Conservation (phyloP, 2,888 invertebrate species). For the Drosophila cognata region DNA sequence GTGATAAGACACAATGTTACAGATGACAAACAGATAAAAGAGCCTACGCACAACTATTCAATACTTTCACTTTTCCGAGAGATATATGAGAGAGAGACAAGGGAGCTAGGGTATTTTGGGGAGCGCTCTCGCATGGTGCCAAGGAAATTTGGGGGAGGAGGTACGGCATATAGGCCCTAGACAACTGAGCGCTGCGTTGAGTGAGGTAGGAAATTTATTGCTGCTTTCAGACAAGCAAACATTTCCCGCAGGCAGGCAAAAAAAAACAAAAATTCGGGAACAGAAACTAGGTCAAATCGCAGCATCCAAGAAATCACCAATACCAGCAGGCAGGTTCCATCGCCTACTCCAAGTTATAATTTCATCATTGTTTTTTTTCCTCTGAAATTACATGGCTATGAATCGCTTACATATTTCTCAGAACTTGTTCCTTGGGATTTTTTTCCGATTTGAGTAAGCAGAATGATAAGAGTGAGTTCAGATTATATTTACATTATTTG, state of each 20-base stretch:
- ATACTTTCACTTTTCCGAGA: constrained; percentile 59
- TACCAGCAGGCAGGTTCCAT: background rate
- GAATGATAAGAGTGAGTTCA: background rate
- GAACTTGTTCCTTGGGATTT: background rate
- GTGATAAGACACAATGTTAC: constrained; percentile 63
- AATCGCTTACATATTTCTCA: constrained; percentile 1
- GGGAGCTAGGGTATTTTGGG: background rate
- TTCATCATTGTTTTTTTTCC: constrained; percentile 35
- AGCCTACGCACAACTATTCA: constrained; percentile 46
- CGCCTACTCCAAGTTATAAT: constrained; percentile 14
- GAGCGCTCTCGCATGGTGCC: constrained; percentile 23
- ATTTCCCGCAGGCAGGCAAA: constrained; percentile 27
- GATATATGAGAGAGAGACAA: background rate
- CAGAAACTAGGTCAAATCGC: constrained; percentile 64
- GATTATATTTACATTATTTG: background rate
- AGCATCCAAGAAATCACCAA: constrained; percentile 11
- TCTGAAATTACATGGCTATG: constrained; percentile 21
- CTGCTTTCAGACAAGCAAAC: constrained; percentile 56
- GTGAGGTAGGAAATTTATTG: constrained; percentile 78
- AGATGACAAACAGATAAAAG: constrained; percentile 34
- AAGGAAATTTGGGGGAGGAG: constrained; percentile 37
- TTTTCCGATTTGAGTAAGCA: background rate
- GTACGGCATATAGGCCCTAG: constrained; percentile 53
- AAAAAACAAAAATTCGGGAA: constrained; percentile 50
- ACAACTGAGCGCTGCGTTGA: constrained; percentile 70